Evolutionary conservation across 2,888 invertebrate species (phyloP).

Genomic region (Phania funesta): DNA sequence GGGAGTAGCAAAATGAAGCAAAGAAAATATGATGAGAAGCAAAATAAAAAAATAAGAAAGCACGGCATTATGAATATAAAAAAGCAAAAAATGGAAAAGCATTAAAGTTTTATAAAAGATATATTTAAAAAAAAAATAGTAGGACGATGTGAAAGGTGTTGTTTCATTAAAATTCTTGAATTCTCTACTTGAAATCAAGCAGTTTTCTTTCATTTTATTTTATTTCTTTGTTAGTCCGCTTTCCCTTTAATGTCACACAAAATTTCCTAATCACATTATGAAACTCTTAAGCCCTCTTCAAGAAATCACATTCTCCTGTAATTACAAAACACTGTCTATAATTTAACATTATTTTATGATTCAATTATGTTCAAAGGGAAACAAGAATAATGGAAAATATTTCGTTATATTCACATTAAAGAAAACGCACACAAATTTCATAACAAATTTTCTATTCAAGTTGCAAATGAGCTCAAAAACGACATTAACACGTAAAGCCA

Average conservation of each 20-base stretch:
- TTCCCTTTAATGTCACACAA: not conserved
- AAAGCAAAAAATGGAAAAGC: too few relatives aligned
- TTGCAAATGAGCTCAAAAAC: not conserved
- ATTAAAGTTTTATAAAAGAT: too few relatives aligned
- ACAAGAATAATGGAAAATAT: not conserved
- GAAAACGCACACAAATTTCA: not conserved
- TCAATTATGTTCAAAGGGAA: constrained; percentile 21
- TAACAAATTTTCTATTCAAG: not conserved
- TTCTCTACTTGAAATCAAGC: too few relatives aligned
- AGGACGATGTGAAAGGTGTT: too few relatives aligned
- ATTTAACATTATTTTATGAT: constrained; percentile 52
- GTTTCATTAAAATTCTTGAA: too few relatives aligned
- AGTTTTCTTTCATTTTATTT: too few relatives aligned
- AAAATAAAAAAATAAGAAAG: too few relatives aligned
- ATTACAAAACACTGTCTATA: constrained; percentile 13
- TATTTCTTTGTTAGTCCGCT: too few relatives aligned
- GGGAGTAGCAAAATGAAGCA: too few relatives aligned
- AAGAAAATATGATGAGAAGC: too few relatives aligned
- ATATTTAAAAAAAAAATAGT: too few relatives aligned
- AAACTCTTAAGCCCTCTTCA: not conserved
- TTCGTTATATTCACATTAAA: not conserved
- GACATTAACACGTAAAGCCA: not conserved
- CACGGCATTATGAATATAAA: too few relatives aligned
- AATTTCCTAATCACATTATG: not conserved
- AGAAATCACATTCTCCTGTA: not conserved